A percentile compares a stretch with the other conserved stretches of the same genome.
Evolutionary conservation across 2,797 vertebrate species (phyloP).

Genomic region (Gymnopithys bicolor): DNA sequence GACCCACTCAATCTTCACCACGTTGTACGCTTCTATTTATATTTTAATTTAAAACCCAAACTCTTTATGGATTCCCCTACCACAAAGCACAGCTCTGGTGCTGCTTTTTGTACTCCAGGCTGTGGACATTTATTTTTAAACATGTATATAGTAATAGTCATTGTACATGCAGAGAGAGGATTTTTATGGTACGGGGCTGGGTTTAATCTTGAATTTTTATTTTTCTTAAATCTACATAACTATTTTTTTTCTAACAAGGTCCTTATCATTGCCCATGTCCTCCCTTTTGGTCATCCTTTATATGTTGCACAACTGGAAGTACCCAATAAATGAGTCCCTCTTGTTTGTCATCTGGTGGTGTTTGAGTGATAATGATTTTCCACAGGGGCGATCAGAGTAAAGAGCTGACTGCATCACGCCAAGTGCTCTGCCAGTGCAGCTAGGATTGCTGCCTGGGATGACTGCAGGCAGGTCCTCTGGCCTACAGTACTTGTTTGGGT

Average conservation of each 20-base stretch:
- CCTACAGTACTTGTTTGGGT: rapidly evolving
- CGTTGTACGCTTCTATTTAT: slow-evolving; percentile 69
- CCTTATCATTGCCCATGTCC: background rate
- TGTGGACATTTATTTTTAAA: slow-evolving; percentile 53
- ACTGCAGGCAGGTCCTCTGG: background rate
- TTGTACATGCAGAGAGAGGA: slow-evolving; percentile 28
- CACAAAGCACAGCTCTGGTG: background rate
- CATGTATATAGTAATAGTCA: slow-evolving; percentile 55
- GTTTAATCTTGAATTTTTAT: slow-evolving; percentile 43
- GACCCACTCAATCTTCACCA: background rate
- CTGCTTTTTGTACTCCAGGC: slow-evolving; percentile 13
- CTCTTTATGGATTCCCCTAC: background rate
- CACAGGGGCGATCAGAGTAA: rapidly evolving
- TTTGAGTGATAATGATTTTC: background rate
- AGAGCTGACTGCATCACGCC: rapidly evolving
- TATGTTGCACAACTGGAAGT: slow-evolving; percentile 54
- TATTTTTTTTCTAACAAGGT: slow-evolving; percentile 39
- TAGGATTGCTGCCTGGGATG: background rate
- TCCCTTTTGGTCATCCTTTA: slow-evolving; percentile 46
- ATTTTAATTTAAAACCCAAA: slow-evolving; percentile 60
- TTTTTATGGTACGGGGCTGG: slow-evolving; percentile 67
- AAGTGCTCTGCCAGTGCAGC: background rate
- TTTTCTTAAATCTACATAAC: slow-evolving; percentile 49
- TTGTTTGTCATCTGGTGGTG: background rate
- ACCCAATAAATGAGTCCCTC: slow-evolving; percentile 40